A percentile compares a stretch with the other conserved stretches of the same genome.
Evolutionary conservation across 2,113 vertebrate species (phyloP).

Genomic region (Mormyrus iriodes): DNA sequence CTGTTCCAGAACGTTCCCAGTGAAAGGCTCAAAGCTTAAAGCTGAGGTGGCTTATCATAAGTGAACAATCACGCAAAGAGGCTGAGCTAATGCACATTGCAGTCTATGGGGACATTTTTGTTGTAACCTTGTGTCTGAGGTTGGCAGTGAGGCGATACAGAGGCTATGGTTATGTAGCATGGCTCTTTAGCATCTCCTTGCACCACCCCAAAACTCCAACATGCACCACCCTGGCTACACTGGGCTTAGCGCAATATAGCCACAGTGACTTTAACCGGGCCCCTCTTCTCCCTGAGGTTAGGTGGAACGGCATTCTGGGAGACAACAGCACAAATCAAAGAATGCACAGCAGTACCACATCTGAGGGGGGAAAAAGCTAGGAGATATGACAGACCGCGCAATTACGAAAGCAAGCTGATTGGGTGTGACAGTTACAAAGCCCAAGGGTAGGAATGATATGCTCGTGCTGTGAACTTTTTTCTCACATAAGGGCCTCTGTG

Average conservation of each 20-base stretch:
- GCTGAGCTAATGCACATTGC: not conserved
- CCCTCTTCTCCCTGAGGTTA: not conserved
- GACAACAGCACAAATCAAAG: not conserved
- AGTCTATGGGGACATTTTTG: not conserved
- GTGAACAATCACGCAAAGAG: not conserved
- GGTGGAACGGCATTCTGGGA: conserved; percentile 30
- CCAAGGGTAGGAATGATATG: conserved; percentile 36
- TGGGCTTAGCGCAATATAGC: not conserved
- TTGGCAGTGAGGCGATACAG: not conserved
- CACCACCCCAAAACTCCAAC: not conserved
- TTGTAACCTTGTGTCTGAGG: not conserved
- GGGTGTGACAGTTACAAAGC: conserved; percentile 40
- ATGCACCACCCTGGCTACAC: not conserved
- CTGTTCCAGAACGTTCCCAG: not conserved
- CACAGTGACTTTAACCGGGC: not conserved
- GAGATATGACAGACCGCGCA: conserved; percentile 32
- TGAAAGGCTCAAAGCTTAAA: not conserved
- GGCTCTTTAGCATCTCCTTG: not conserved
- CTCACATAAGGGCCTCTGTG: not conserved
- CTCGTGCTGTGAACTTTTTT: not conserved
- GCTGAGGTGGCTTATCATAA: not conserved
- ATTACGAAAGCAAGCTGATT: conserved; percentile 39
- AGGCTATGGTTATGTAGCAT: not conserved
- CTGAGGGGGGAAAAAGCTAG: conserved; percentile 28
- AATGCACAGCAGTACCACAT: conserved; percentile 22